phyloP scores from a whole-genome alignment of 2,888 invertebrate species.

The Drosophila falleni region DNA sequence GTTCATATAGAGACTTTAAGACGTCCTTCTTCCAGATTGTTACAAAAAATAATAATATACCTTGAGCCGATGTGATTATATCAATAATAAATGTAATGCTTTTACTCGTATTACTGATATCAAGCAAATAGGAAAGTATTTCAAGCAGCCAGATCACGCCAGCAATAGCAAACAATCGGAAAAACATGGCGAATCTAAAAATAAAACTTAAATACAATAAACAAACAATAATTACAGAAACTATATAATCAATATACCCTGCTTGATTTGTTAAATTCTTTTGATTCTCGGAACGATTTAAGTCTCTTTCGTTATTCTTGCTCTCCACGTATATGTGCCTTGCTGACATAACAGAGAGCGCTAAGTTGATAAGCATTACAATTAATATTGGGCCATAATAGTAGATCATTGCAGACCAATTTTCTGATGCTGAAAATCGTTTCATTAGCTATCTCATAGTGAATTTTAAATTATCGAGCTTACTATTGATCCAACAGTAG shows the following conservation, averaged over 20 bases:
- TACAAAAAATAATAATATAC: conserved; percentile 52
- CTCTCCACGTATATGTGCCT: conserved; percentile 63
- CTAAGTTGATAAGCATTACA: conserved; percentile 68
- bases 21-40: conserved; percentile 49
- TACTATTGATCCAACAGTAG: conserved; percentile 88
- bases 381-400: conserved; percentile 72
- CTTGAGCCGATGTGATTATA: conserved; percentile 41
- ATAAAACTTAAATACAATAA: background rate
- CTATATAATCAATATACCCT: conserved; percentile 1
- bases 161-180: conserved; percentile 93
- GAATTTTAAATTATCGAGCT: conserved; percentile 7
- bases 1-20: conserved; percentile 32
- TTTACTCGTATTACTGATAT: background rate
- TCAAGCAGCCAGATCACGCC: conserved; percentile 93
- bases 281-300: conserved; percentile 4
- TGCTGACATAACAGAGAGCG: conserved; percentile 70
- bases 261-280: background rate
- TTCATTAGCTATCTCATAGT: background rate
- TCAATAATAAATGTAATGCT: background rate
- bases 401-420: conserved; percentile 66
- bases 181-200: conserved; percentile 89
- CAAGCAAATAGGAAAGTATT: conserved; percentile 88
- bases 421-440: conserved; percentile 26
- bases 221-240: background rate
- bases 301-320: conserved; percentile 59